Conservation (phyloP, 2,888 invertebrate species). For the Epiblema foenella region DNA sequence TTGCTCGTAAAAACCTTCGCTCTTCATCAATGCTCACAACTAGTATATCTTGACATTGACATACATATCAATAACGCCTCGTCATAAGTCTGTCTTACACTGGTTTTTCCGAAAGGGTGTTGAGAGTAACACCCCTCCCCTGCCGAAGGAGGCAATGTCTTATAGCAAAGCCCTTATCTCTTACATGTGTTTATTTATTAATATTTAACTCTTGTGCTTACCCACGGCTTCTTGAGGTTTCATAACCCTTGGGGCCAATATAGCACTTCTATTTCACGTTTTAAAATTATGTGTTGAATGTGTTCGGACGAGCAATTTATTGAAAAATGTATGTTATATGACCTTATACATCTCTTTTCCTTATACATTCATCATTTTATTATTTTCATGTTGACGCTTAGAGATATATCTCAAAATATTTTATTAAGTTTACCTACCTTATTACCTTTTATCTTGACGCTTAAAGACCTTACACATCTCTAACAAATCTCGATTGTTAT, state of each 20-base stretch:
- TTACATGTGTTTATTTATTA: conserved; percentile 8
- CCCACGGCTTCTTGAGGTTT: neutral
- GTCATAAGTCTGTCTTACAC: neutral
- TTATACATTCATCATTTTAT: too few relatives aligned
- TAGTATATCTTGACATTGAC: neutral
- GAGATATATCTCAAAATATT: too few relatives aligned
- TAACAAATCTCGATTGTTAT: too few relatives aligned
- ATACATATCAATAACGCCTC: neutral
- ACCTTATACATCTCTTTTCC: too few relatives aligned
- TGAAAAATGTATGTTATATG: too few relatives aligned
- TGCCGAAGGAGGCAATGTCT: conserved; percentile 11
- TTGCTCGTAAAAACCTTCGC: conserved; percentile 11
- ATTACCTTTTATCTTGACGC: too few relatives aligned
- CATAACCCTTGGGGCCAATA: neutral
- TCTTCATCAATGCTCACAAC: neutral
- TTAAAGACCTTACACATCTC: too few relatives aligned
- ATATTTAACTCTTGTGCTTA: neutral
- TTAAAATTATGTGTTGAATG: too few relatives aligned
- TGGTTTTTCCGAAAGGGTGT: neutral
- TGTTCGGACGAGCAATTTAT: too few relatives aligned
- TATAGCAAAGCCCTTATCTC: conserved; percentile 14
- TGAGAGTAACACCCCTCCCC: neutral
- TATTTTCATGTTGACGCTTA: too few relatives aligned
- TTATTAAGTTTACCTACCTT: too few relatives aligned
- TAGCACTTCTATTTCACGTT: neutral